Conservation (phyloP, 2,888 invertebrate genomes). For the Eremobia ochroleuca region DNA sequence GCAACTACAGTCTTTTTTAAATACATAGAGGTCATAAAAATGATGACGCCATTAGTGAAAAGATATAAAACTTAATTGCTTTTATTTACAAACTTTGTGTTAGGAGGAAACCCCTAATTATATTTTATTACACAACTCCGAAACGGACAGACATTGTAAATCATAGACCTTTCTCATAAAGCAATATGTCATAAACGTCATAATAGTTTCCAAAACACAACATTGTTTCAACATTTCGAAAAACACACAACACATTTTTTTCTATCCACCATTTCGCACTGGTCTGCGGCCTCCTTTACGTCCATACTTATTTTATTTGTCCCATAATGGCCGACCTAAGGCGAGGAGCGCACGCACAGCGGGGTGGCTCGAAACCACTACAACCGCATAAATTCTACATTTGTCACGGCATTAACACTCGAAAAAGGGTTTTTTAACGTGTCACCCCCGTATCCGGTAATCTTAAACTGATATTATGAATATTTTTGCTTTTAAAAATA, state of each 20-base stretch:
- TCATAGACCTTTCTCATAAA: slow-evolving; percentile 30
- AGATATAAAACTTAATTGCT: neutral
- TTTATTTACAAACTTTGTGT: slow-evolving; percentile 26
- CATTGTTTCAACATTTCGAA: slow-evolving; percentile 52
- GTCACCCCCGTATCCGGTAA: slow-evolving; percentile 89
- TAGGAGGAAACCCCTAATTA: slow-evolving; percentile 14
- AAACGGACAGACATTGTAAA: slow-evolving; percentile 34
- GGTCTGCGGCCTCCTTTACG: slow-evolving; percentile 64
- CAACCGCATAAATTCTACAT: slow-evolving; percentile 89
- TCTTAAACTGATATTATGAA: slow-evolving; percentile 79
- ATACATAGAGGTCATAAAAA: neutral
- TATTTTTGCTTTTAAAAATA: slow-evolving; percentile 79
- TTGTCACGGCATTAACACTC: slow-evolving; percentile 91
- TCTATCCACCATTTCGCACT: slow-evolving; percentile 54
- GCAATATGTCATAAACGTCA: slow-evolving; percentile 52
- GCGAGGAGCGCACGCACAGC: slow-evolving; percentile 79
- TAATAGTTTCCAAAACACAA: slow-evolving; percentile 39
- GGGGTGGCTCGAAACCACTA: slow-evolving; percentile 82
- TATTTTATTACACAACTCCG: slow-evolving; percentile 24
- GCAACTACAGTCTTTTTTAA: neutral
- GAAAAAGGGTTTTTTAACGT: slow-evolving; percentile 89
- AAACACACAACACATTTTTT: slow-evolving; percentile 52
- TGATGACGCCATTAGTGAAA: neutral
- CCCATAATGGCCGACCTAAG: slow-evolving; percentile 73
- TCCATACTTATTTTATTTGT: slow-evolving; percentile 70